phyloP scores from a whole-genome alignment of 2,113 vertebrate genomes.

The Cyanocitta stelleri region DNA sequence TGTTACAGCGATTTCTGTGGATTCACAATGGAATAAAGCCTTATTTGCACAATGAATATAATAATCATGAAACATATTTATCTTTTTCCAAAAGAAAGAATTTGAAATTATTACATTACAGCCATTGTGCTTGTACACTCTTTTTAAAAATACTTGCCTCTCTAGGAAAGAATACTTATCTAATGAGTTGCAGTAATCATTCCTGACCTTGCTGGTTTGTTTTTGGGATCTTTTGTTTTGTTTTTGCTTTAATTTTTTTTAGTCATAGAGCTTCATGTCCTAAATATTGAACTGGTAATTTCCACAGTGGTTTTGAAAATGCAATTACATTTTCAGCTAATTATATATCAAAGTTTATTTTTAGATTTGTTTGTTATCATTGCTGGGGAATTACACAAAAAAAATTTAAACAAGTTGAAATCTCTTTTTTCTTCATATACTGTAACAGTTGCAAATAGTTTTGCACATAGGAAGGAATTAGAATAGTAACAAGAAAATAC shows the following conservation, averaged over 20 bases:
- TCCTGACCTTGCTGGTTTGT: not conserved
- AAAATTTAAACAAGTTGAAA: not conserved
- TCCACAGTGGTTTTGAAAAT: not conserved
- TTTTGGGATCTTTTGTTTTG: not conserved
- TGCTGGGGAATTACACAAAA: not conserved
- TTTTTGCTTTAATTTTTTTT: not conserved
- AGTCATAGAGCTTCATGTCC: not conserved
- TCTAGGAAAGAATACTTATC: not conserved
- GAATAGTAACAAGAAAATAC: not conserved
- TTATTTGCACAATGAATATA: not conserved
- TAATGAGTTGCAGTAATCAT: not conserved
- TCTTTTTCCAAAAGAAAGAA: not conserved
- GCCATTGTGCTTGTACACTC: not conserved
- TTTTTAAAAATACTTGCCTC: not conserved
- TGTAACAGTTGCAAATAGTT: not conserved
- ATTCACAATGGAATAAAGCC: not conserved
- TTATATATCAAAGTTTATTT: not conserved
- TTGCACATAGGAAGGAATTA: not conserved
- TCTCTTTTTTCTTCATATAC: not conserved
- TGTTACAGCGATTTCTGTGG: fast-evolving
- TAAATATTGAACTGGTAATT: not conserved
- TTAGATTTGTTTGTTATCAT: not conserved
- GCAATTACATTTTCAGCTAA: not conserved
- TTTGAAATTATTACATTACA: not conserved
- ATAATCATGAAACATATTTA: not conserved